Evolutionary conservation across 2,797 vertebrate species (phyloP), one percentile per base, ranked within the genome.

Genomic region (Myoxocephalus aenaeus): DNA sequence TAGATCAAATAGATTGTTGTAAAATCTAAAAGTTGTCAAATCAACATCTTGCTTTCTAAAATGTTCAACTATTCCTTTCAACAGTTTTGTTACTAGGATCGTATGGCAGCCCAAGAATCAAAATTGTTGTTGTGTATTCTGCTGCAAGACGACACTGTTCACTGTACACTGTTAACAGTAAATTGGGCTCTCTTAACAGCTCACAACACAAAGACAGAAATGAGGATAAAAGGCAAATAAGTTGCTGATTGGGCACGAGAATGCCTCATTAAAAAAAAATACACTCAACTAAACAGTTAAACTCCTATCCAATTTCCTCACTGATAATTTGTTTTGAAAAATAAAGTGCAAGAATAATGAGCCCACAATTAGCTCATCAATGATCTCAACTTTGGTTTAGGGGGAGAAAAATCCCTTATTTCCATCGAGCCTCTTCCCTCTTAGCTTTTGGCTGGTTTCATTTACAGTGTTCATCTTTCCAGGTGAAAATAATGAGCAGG

Each of bases 381-480:
- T 59, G 61, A 73, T 42, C 40, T 7, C 15, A 48, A 9, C 40
- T 17, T 1, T 40, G 51, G n/a, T 61, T 66, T 51, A 27, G 34
- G 13, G 14, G 29, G 3, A 36, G 27, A 0, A 12, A 32, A 70
- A 51, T 50, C n/a, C 29, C 15, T 70, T 32, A 18, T 78, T 73
- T 86, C 81, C 44, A 46, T 75, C 29, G n/a, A 5, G n/a, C n/a
- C 57, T 63, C 7, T 77, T 75, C 20, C 53, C 32, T 70, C 13
- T 14, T 29, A 71, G 67, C 84, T 86, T 77, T 75, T 85, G 80
- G 36, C 73, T 84, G 75, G 59, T 80, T 91, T 89, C 73, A 66
- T 75, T 86, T 80, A 69, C 73, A 79, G 73, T 54, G 59, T 68
- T 67, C 78, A 64, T 75, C 74, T 65, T 89, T 68, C 57, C 79